Conservation (phyloP, 2,888 invertebrate species). For the Panopea generosa region DNA sequence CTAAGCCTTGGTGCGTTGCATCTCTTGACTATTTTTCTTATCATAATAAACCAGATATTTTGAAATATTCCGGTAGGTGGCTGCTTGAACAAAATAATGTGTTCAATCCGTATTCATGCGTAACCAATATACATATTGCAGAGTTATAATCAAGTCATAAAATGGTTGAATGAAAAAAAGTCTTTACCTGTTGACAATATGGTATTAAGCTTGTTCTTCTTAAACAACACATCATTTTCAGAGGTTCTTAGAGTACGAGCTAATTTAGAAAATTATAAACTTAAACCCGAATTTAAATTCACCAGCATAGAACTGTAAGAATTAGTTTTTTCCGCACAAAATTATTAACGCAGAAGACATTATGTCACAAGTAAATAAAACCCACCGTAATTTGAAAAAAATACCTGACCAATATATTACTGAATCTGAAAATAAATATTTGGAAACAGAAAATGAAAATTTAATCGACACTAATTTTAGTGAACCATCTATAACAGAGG, state of each 20-base stretch:
- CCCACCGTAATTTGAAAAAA: no score
- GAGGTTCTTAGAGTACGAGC: slow-evolving; percentile 13
- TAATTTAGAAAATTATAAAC: slow-evolving; percentile 7
- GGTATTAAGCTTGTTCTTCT: slow-evolving; percentile 32
- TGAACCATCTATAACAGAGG: no score
- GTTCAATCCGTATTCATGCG: no score
- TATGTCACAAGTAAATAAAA: no score
- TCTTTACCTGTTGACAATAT: slow-evolving; percentile 26
- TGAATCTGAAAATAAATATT: background rate
- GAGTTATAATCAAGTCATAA: slow-evolving; percentile 30
- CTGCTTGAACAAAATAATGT: no score
- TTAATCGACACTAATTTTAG: background rate
- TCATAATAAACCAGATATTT: no score
- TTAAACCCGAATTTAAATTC: slow-evolving; percentile 6
- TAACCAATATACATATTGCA: no score
- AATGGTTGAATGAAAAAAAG: slow-evolving; percentile 24
- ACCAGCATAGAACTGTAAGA: background rate
- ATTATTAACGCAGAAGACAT: slow-evolving; percentile 10
- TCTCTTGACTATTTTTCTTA: no score
- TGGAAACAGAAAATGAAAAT: background rate
- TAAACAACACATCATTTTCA: slow-evolving; percentile 14
- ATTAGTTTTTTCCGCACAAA: slow-evolving; percentile 10
- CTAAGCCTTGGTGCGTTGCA: no score
- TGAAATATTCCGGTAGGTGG: no score
- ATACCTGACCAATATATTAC: no score